A percentile compares a stretch with the other conserved stretches of the same genome.
These are phyloP conservation scores for Helogale parvula DNA, from an alignment of 2,113 vertebrate species.

Conservation along the genomic window DNA sequence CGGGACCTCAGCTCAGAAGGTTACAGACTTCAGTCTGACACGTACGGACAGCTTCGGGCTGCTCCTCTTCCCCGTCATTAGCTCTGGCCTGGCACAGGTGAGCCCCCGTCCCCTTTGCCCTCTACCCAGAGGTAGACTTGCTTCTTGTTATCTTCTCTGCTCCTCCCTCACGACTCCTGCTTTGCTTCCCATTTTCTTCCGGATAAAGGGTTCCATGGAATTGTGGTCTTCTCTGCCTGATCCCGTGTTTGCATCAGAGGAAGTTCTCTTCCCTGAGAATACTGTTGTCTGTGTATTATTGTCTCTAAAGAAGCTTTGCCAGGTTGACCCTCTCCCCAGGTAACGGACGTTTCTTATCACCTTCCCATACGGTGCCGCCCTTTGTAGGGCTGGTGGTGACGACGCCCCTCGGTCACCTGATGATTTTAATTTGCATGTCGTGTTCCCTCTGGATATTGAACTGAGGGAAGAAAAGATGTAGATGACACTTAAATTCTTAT, in stretches of 20 bases:
- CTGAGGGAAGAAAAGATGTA: too few relatives aligned
- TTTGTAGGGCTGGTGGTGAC: background rate
- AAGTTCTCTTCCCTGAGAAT: background rate
- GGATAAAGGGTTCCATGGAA: background rate
- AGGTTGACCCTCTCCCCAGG: background rate
- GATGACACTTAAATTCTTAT: conserved; percentile 35
- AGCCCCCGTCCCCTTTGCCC: background rate
- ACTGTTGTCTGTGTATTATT: background rate
- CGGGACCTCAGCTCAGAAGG: background rate
- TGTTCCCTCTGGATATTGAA: background rate
- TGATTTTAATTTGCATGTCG: conserved; percentile 17
- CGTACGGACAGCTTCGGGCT: background rate
- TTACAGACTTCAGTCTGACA: background rate
- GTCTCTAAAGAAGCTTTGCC: background rate
- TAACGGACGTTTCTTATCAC: background rate
- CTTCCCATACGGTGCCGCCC: background rate
- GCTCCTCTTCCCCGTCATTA: background rate
- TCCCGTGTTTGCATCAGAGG: background rate
- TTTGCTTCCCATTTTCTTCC: background rate
- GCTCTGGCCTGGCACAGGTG: too few relatives aligned
- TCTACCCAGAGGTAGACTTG: background rate
- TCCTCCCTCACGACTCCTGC: background rate
- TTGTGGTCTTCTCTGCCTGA: background rate
- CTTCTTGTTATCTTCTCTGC: background rate
- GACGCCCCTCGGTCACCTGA: background rate